Evolutionary conservation across 2,888 invertebrate species (phyloP), one percentile per base, ranked within the genome.

Genomic region (Osmoderma eremita): DNA sequence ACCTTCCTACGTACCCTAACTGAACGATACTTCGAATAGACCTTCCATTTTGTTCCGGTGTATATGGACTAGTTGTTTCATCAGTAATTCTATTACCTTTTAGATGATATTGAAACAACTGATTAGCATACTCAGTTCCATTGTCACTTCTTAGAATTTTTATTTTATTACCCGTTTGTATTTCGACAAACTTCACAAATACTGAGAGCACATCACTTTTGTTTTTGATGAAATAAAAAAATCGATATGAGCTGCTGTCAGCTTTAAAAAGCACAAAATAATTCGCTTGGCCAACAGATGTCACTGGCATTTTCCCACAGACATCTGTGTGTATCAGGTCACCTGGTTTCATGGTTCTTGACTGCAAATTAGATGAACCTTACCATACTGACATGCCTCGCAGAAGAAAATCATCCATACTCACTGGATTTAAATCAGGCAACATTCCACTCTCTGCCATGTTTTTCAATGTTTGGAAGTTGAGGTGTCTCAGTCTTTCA

Each of bases 81-180:
- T 68, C 68, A 6, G 56, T 18, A 20, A 75, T 76, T 42, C 73
- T 73, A 30, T 67, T 48, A 10, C 69, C 61, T 30, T 64, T 68
- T 6, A 71, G 49, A 51, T 71, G 72, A 30, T 69, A 41, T 10
- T 18, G 22, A 12, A 75, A 22, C 6, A 63, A 17, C 6, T 15
- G 30, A 62, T 71, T 68, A 17, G 58, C 17, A 36, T 63, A 71
- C 56, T 73, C 71, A 1, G 63, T 58, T 15, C 67, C 70, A 67
- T 70, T 70, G 41, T 73, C 72, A n/a, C 41, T 51, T 39, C 67
- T 15, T 0, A 73, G 20, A 17, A 42, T 48, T 39, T 70, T 49
- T 17, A 58, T 58, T 62, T 62, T 62, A 24, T 62, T 62, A 12
- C 62, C 62, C 13, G 62, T 62, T 15, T 62, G 62, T 12, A 30